Evolutionary conservation across 2,888 invertebrate species (phyloP), one percentile per base, ranked within the genome.

Genomic region (Shargacucullia verbasci): DNA sequence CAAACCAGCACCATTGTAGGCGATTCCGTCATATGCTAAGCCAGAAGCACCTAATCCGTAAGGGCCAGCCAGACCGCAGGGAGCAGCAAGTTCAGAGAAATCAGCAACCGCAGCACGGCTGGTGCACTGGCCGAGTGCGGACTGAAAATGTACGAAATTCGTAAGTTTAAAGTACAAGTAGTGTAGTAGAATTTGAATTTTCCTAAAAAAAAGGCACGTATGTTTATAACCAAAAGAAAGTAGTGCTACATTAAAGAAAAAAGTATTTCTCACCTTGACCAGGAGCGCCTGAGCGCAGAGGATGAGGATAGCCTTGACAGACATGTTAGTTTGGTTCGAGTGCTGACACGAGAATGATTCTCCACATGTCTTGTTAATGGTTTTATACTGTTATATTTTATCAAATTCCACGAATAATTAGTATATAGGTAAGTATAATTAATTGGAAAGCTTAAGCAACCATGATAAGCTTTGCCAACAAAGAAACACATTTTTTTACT

Each of bases 241-340:
- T 20, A 3, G 20, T 7, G 5, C 7, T 7, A 29, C 1, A 27
- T 27, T 39, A 7, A 5, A 10, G 43, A 6, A 20, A n/a, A 20
- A 3, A 20, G 4, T 20, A 20, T 20, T 14, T 20, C 13, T 38
- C 31, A 57, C 57, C 44, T 57, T 49, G 33, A 44, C 44, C 10
- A 57, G 34, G 10, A 58, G 31, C n/a, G 73, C 78, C 59, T 82
- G 81, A 52, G 76, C 43, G 73, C 77, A 80, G 49, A 84, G 49
- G 11, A 83, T 35, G 15, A 82, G 46, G 38, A 83, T 64, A 20
- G 76, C 63, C 49, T 82, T 79, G 47, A 72, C 39, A 61, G 79
- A 76, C 84, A 83, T 85, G 47, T 54, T 79, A 50, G 38, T 43
- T 57, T 52, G 48, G 59, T 58, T 38, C 45, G n/a, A 60, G 48